Evolutionary conservation across 2,113 vertebrate genomes (phyloP).

Genomic region (Colistium nudipinnis): DNA sequence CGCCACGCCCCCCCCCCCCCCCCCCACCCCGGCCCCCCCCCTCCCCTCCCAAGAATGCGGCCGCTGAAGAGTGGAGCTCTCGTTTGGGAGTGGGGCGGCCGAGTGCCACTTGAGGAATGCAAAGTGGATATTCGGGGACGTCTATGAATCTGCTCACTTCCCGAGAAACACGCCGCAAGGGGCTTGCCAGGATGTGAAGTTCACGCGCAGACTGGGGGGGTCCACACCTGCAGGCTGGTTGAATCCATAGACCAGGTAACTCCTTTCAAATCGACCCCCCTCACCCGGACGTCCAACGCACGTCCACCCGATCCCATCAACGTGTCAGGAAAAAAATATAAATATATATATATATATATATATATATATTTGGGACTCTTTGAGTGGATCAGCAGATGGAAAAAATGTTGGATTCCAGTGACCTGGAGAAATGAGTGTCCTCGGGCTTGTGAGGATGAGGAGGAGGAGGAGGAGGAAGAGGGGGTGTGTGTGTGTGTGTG

Average conservation of each 20-base stretch:
- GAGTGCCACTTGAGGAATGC: slow-evolving; percentile 39
- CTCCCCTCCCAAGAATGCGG: not conserved
- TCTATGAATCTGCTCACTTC: slow-evolving; percentile 31
- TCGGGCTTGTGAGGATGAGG: no score
- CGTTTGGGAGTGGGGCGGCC: not conserved
- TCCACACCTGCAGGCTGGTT: no score
- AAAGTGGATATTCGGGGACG: slow-evolving; percentile 15
- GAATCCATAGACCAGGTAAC: not conserved
- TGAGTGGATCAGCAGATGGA: slow-evolving; percentile 55
- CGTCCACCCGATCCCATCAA: slow-evolving; percentile 1
- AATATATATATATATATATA: no score
- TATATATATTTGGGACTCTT: slow-evolving; percentile 2
- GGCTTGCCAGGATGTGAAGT: slow-evolving; percentile 33
- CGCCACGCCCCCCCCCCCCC: not conserved
- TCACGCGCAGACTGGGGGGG: not conserved
- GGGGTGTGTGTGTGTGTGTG: no score
- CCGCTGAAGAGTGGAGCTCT: slow-evolving; percentile 24
- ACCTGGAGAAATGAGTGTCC: slow-evolving; percentile 31
- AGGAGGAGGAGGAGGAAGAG: no score
- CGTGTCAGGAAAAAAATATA: not conserved
- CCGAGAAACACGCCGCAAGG: slow-evolving; percentile 13
- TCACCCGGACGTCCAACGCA: not conserved
- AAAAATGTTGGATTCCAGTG: slow-evolving; percentile 17
- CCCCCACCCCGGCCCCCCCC: not conserved
- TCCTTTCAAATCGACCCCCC: not conserved